These are phyloP conservation scores for Parotia lawesii DNA, from an alignment of 2,113 vertebrate species.

Conservation along the genomic window DNA sequence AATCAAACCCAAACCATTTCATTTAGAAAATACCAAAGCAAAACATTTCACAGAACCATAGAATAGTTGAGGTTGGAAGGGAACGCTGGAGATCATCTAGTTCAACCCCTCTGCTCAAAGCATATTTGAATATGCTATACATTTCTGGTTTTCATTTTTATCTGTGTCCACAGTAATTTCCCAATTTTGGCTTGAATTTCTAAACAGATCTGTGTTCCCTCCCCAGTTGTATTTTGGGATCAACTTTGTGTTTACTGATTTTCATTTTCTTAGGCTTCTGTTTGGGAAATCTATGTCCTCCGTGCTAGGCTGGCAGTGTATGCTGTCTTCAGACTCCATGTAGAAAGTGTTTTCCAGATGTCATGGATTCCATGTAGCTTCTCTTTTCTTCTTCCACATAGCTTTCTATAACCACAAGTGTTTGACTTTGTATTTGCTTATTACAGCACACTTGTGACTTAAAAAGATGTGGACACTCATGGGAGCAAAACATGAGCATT, in stretches of 20 bases:
- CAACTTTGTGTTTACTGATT: not conserved
- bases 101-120: not conserved
- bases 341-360: not conserved
- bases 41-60: slow-evolving; percentile 31
- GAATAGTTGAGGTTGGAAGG: slow-evolving; percentile 37
- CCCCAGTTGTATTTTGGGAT: not conserved
- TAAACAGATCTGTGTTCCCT: not conserved
- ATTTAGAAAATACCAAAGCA: slow-evolving; percentile 48
- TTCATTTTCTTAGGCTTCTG: not conserved
- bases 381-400: not conserved
- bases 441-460: not conserved
- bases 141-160: not conserved
- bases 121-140: not conserved
- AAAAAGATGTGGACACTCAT: not conserved
- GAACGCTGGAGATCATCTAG: not conserved
- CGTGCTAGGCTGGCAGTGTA: not conserved
- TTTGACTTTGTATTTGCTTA: not conserved
- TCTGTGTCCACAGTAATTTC: not conserved
- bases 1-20: not conserved
- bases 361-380: not conserved
- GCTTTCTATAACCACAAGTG: not conserved
- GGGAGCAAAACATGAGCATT: not conserved
- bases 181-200: not conserved
- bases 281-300: not conserved
- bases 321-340: not conserved